Evolutionary conservation across 2,797 vertebrate genomes (phyloP).

Genomic region (Brachyalestes nurse): DNA sequence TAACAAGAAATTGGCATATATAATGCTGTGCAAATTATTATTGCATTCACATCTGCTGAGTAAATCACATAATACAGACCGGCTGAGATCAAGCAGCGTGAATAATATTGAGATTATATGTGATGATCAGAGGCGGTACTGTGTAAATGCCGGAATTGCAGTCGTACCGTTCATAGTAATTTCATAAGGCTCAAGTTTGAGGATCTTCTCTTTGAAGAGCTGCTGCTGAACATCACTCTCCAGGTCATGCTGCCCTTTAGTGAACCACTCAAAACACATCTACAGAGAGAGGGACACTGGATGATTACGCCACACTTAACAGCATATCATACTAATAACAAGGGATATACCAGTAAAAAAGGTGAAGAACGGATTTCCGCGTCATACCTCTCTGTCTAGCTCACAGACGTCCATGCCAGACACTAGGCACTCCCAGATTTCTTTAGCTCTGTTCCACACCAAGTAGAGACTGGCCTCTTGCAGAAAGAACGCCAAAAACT

Average conservation of each 20-base stretch:
- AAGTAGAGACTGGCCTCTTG: constrained; percentile 98
- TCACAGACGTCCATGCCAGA: constrained; percentile 96
- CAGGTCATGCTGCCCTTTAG: constrained; percentile 97
- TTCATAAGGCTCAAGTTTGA: constrained; percentile 97
- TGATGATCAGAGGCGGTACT: not conserved
- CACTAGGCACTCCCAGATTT: constrained; percentile 98
- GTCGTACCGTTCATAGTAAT: constrained; percentile 97
- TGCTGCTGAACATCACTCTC: constrained; percentile 98
- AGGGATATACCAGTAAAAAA: not conserved
- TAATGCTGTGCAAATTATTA: not conserved
- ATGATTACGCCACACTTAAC: not conserved
- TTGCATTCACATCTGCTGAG: not conserved
- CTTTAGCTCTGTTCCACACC: constrained; percentile 97
- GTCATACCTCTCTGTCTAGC: constrained; percentile 92
- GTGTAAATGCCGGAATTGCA: not conserved
- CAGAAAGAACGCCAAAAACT: constrained; percentile 98
- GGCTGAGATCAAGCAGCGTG: not conserved
- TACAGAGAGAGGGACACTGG: constrained; percentile 65
- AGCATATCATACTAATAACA: not conserved
- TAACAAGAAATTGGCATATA: not conserved
- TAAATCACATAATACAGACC: not conserved
- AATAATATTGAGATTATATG: not conserved
- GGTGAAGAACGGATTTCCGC: too few relatives aligned
- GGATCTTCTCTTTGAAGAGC: constrained; percentile 98
- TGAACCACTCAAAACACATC: constrained; percentile 99